Base-by-base conservation (phyloP, 1,140 invertebrate genomes). In the Prorops nasuta region DNA sequence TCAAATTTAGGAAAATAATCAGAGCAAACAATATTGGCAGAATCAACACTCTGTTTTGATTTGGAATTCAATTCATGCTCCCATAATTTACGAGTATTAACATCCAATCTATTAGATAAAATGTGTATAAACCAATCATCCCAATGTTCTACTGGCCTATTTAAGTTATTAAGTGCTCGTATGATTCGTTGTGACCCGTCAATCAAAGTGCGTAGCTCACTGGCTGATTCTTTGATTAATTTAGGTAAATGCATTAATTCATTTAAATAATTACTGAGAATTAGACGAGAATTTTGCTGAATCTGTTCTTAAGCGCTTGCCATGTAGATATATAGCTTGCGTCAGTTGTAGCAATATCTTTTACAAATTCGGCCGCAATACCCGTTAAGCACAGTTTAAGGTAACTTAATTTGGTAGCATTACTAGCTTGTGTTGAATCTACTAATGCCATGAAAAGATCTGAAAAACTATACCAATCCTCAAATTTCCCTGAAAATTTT, bases 281-380 rank as follows among this genome's bases (percentile, higher is more conserved):
- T 48, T n/a, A 40, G 6, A 0, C 45, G 18, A 1, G 37, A 28
- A 2, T 48, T 48, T 20, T 48, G 4, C n/a, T n/a, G 20, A 20
- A 48, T 1, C 45, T 21, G 1, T 8, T 9, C 32, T 31, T 40
- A 14, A 48, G 16, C 1, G 15, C 36, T 10, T 41, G 22, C 45
- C 37, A 40, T 8, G 45, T 34, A 2, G 36, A 15, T 1, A 3
- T 3, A n/a, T 48, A 48, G 32, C 40, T 40, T 8, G 45, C 45
- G 16, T 21, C 19, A 1, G 37, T 34, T 0, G 18, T 39, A 3
- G 36, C 3, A 2, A 46, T 22, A 16, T 37, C n/a, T 12, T 46
- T 46, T 0, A 46, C 36, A 7, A 46, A 18, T 2, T 37, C 34
- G 9, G 44, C 44, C 2, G 44, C 44, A 1, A 10, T 12, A 28